Percentiles rank a stretch among this genome's conserved stretches.
Conservation (phyloP, 2,113 vertebrate genomes). For the Nycticorax nycticorax region DNA sequence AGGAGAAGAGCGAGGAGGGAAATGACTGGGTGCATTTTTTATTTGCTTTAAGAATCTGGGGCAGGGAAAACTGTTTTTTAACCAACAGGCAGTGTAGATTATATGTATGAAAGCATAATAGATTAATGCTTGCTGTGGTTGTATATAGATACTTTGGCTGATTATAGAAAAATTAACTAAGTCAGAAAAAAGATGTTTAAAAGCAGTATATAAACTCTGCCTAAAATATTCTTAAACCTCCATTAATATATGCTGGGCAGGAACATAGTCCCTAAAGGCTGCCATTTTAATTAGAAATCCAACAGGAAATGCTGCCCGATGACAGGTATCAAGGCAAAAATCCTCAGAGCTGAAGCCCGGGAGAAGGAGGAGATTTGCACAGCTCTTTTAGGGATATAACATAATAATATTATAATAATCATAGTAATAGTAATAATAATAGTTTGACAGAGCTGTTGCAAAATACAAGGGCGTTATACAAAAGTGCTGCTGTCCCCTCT, state of each 20-base stretch:
- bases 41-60: neutral
- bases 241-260: neutral
- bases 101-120: neutral
- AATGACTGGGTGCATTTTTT: neutral
- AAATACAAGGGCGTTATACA: neutral
- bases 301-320: slow-evolving; percentile 1
- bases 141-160: neutral
- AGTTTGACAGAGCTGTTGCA: neutral
- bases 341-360: neutral
- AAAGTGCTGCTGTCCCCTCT: neutral
- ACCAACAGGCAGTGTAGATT: neutral
- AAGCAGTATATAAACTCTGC: slow-evolving; percentile 7
- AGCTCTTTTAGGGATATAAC: neutral
- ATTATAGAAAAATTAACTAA: neutral
- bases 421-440: neutral
- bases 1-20: accelerated
- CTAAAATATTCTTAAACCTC: neutral
- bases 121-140: neutral
- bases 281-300: slow-evolving; percentile 28
- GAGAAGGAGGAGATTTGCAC: neutral
- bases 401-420: neutral
- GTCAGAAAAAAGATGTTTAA: neutral
- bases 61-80: neutral
- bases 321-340: neutral
- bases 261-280: neutral